Base-by-base conservation (phyloP, 2,797 vertebrate genomes). In the Sciurus vulgaris region DNA sequence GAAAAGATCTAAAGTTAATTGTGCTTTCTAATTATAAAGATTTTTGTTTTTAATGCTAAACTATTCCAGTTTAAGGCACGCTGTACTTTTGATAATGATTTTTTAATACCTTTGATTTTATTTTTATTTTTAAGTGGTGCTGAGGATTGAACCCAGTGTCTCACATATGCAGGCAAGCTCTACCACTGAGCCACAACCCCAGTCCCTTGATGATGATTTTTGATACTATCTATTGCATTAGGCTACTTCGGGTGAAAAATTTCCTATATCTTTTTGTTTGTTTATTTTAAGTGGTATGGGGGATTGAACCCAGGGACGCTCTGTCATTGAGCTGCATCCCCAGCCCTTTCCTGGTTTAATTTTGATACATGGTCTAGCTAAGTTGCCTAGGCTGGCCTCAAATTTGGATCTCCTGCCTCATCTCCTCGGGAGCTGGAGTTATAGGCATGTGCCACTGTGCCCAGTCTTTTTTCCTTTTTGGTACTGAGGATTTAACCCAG, bases 1-100 rank as follows among this genome's bases (percentile, higher is more conserved):
- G 22, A 87, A 51, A 74, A 91, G 41, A 70, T 63, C 65, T 89
- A 67, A 88, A 9, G 49, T 76, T 86, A 83, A 41, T 83, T 67
- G 41, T 61, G 26, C 59, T 78, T 86, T 67, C 22, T 41, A 30
- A 26, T 49, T 86, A 4, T 83, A 41, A 79, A 38, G 11, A 18
- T 30, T 67, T 95, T 77, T 93, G 44, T 47, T 47, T 47, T 47
- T 74, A 82, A 9, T 88, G 70, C 44, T 85, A 22, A 82, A 30
- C 4, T 54, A 41, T 88, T 83, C 89, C 22, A 86, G 35, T 78
- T 9, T 86, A 70, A 89, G 20, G 12, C 30, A 8, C 74, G 12
- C 33, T n/a, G 1, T 61, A 7, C 22, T 6, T 86, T 33, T 24
- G n/a, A 47, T 47, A 47, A 47, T 47, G 44, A 47, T 49, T 49